Evolutionary conservation across 30 jellyfish, hydroid and myxozoan species (phyloP), one percentile per base, ranked within the genome.

Genomic region (Turritopsis dohrnii): DNA sequence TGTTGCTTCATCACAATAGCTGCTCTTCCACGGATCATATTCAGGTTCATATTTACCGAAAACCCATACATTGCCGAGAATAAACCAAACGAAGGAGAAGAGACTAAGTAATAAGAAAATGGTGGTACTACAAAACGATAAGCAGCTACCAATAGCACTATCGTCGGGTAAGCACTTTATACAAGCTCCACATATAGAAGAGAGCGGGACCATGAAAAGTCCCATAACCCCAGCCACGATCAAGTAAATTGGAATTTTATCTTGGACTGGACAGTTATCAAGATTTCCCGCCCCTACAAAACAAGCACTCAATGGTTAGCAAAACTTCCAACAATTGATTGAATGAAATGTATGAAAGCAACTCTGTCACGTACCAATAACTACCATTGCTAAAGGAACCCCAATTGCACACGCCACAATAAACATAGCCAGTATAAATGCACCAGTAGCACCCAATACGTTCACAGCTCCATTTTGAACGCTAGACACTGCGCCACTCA

Each of bases 11-110:
- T 89, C 65, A 66, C 96, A 89, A 74, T 89, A 89, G 20, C 60
- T 41, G 1, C 52, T 26, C 29, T 83, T 76, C 30, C 52, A 24
- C 28, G 26, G 26, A 29, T 76, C 53, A 53, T 41, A 88, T n/a
- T 66, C 74, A 23, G 96, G 92, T 18, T 65, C 52, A 28, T 52
- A 83, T 52, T 52, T 77, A 1, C 83, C 76, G 65, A 81, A 89
- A 18, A 89, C 88, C 96, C 96, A 89, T 22, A 89, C 92, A 81
- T 89, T 89, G 54, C 96, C 96, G 65, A 85, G 60, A 16, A 89
- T 84, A 69, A 89, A 89, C 96, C 96, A 89, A 65, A 86, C 87
- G 21, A 89, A n/a, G 74, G 84, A 74, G 83, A 89, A 89, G 28
- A 81, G 24, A 81, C 81, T 90, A 22, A 81, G 60, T 20, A 75